Evolutionary conservation across 2,797 vertebrate genomes (phyloP).

Genomic region (Sebastes iracundus): DNA sequence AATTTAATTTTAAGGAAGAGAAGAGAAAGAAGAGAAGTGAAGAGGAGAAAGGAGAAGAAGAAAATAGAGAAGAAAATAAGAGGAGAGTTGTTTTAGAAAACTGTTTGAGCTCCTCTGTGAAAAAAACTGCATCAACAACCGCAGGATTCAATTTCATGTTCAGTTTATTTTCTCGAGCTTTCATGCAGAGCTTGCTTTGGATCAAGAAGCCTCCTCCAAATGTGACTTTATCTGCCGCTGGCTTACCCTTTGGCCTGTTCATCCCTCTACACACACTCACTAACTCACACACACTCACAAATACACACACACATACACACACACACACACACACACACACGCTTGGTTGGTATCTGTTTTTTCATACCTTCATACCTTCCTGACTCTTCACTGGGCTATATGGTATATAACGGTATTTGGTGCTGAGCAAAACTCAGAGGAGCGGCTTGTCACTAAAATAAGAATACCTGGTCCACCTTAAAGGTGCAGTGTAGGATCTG

Average conservation of each 20-base stretch:
- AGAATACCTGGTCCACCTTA: too few species aligned
- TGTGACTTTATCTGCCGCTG: conserved; percentile 8
- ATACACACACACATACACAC: background rate
- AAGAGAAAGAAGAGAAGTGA: background rate
- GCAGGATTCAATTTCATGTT: conserved; percentile 38
- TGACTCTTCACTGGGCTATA: too few species aligned
- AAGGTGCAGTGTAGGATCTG: too few species aligned
- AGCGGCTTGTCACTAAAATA: too few species aligned
- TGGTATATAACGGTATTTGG: too few species aligned
- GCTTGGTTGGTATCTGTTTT: too few species aligned
- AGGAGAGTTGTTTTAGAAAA: background rate
- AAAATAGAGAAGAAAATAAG: background rate
- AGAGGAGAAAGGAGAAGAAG: background rate
- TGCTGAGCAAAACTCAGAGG: too few species aligned
- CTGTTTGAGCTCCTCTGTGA: background rate
- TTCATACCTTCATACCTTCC: too few species aligned
- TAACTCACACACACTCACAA: background rate
- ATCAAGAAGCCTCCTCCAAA: conserved; percentile 39
- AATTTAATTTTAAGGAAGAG: background rate
- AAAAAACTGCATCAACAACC: conserved; percentile 9
- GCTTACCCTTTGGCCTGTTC: conserved; percentile 17
- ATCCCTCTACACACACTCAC: conserved; percentile 4
- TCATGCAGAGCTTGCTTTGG: conserved; percentile 29
- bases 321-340: background rate
- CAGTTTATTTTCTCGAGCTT: background rate